Conservation (phyloP, 2,888 invertebrate genomes). For the Caradrina kadenii region DNA sequence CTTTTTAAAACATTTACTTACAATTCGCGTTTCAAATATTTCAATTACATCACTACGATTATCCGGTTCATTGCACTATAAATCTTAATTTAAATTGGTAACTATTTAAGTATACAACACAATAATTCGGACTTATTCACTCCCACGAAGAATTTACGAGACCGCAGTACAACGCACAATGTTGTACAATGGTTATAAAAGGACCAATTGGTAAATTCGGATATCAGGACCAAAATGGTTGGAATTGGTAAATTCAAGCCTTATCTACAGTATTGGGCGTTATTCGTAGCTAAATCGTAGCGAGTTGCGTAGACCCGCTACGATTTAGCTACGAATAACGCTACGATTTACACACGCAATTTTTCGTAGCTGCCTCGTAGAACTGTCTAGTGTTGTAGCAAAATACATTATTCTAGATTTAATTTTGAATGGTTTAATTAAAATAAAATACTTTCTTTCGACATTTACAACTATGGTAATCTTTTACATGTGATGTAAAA, state of each 20-base stretch:
- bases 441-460: too few species aligned
- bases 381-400: constrained; percentile 15
- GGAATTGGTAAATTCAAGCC: constrained; percentile 38
- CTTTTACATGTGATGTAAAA: too few species aligned
- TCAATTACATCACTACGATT: constrained; percentile 12
- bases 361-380: constrained; percentile 57
- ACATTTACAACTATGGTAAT: too few species aligned
- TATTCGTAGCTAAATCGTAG: constrained; percentile 58
- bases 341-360: constrained; percentile 43
- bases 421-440: too few species aligned
- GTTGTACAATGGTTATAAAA: constrained; percentile 40
- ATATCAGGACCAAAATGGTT: constrained; percentile 45
- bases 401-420: constrained; percentile 6
- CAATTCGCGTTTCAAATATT: constrained; percentile 19
- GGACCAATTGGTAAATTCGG: constrained; percentile 47
- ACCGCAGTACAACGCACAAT: constrained; percentile 46
- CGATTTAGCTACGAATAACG: constrained; percentile 22
- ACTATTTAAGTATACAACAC: constrained; percentile 29
- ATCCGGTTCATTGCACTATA: constrained; percentile 16
- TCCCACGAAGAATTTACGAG: constrained; percentile 45
- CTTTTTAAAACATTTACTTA: constrained; percentile 19
- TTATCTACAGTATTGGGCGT: constrained; percentile 25
- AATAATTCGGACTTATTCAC: constrained; percentile 44
- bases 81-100: constrained; percentile 34
- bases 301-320: constrained; percentile 3